Evolutionary conservation across 2,797 vertebrate species (phyloP), one percentile per base, ranked within the genome.

Genomic region (Chloroceryle amazona): DNA sequence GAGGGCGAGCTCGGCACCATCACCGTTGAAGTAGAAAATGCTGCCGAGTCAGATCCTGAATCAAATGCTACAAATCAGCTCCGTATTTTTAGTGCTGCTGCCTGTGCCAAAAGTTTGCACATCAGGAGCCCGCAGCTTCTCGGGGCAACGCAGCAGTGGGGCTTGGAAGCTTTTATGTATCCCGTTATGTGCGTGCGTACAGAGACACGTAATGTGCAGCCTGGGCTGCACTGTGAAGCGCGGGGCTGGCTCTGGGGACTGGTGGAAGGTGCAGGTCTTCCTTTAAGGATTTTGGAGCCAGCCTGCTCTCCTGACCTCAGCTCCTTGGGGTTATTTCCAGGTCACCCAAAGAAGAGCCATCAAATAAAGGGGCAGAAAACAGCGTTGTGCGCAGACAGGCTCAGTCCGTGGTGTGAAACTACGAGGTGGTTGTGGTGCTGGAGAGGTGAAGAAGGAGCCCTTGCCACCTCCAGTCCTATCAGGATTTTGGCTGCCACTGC

Each of bases 181-280:
- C 55, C 16, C 0, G 1, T 47, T 35, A 28, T 6, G 3, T 23
- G 19, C 5, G 2, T 3, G 7, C 21, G 17, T n/a, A 5, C 33
- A 16, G 6, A 22, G 83, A 15, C 11, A 39, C 8, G 16, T 26
- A 26, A 7, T 21, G 9, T 6, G 2, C 10, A 6, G 42, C 35
- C 39, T 20, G 44, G 52, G 16, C 11, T 0, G 3, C 18, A 1
- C 23, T 65, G 37, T 7, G 70, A 39, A 55, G 25, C 0, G 0
- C 20, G 58, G 68, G 63, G 52, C 31, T 6, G 2, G 26, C 31
- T 52, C 31, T 6, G 3, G 42, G 57, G 49, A 52, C 49, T 29
- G 3, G n/a, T 39, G 55, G 26, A 37, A 73, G 11, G 25, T 33
- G 11, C 51, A 33, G 41, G 29, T 23, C 46, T 75, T 49, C 8